phyloP scores from a whole-genome alignment of 2,888 invertebrate genomes.

The Rhagonycha lutea region DNA sequence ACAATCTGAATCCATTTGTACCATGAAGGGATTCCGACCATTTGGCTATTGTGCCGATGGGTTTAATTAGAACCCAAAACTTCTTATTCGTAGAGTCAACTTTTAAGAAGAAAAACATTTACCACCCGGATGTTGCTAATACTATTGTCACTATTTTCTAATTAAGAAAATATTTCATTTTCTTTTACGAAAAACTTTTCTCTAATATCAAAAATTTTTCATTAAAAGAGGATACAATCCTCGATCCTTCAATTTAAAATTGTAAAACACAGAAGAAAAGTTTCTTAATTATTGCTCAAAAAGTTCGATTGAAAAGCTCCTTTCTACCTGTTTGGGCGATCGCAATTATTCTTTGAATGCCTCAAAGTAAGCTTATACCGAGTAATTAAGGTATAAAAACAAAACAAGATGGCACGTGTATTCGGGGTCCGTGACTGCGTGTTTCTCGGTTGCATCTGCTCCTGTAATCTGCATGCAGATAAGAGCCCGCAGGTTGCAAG shows the following conservation, averaged over 20 bases:
- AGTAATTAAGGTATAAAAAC: neutral
- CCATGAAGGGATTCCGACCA: neutral
- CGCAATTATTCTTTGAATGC: neutral
- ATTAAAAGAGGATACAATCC: neutral
- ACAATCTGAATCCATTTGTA: neutral
- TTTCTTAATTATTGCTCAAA: neutral
- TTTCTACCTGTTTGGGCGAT: neutral
- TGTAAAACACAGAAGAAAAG: neutral
- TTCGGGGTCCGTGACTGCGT: constrained; percentile 18
- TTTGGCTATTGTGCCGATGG: neutral
- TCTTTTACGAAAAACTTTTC: neutral
- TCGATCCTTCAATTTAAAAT: neutral
- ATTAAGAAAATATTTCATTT: neutral
- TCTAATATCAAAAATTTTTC: neutral
- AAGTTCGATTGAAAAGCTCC: neutral
- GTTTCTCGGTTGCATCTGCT: constrained; percentile 25
- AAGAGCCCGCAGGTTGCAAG: constrained; percentile 21
- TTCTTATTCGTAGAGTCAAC: neutral
- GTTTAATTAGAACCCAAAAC: neutral
- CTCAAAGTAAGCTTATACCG: neutral
- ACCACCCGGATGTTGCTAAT: neutral
- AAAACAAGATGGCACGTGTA: constrained; percentile 4
- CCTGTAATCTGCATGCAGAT: constrained; percentile 30
- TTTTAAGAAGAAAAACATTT: neutral
- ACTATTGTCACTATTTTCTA: neutral